A percentile compares a stretch with the other conserved stretches of the same genome.
Conservation (phyloP, 1,140 invertebrate species). For the Pseudomyrmex pallidus region DNA sequence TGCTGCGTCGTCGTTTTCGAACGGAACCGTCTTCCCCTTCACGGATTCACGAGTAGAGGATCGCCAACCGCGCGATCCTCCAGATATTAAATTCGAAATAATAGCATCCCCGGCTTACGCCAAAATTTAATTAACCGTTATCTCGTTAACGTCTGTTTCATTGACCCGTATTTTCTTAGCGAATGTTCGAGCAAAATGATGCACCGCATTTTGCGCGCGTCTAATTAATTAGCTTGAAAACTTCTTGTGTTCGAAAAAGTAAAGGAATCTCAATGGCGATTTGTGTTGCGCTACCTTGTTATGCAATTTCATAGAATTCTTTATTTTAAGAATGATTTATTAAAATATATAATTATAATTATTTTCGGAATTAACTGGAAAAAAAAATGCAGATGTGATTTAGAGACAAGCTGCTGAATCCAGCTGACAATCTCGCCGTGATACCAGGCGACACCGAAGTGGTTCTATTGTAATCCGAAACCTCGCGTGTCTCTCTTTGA, state of each 20-base stretch:
- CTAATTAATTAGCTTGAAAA: constrained; percentile 19
- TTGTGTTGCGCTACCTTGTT: too few relatives aligned
- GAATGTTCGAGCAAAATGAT: neutral
- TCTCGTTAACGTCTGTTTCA: neutral
- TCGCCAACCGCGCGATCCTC: constrained; percentile 24
- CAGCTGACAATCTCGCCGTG: neutral
- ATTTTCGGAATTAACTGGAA: too few relatives aligned
- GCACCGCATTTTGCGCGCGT: neutral
- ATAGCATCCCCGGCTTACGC: constrained; percentile 9
- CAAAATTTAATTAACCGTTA: constrained; percentile 46
- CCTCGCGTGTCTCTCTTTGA: constrained; percentile 1
- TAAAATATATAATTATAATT: too few relatives aligned
- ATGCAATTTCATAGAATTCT: too few relatives aligned
- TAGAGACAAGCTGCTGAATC: neutral
- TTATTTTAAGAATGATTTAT: too few relatives aligned
- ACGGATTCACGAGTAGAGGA: constrained; percentile 31
- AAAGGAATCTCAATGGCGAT: too few relatives aligned
- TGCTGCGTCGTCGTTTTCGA: constrained; percentile 48
- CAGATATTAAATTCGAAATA: constrained; percentile 67
- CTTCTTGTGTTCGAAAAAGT: neutral
- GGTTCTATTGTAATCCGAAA: constrained; percentile 31
- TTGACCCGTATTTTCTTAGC: neutral
- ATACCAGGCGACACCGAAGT: neutral
- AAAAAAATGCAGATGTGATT: neutral
- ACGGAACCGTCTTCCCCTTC: constrained; percentile 4